A percentile compares a stretch with the other conserved stretches of the same genome.
These are phyloP conservation scores for Pipistrellus kuhlii DNA, from an alignment of 2,797 vertebrate genomes.

Conservation along the genomic window DNA sequence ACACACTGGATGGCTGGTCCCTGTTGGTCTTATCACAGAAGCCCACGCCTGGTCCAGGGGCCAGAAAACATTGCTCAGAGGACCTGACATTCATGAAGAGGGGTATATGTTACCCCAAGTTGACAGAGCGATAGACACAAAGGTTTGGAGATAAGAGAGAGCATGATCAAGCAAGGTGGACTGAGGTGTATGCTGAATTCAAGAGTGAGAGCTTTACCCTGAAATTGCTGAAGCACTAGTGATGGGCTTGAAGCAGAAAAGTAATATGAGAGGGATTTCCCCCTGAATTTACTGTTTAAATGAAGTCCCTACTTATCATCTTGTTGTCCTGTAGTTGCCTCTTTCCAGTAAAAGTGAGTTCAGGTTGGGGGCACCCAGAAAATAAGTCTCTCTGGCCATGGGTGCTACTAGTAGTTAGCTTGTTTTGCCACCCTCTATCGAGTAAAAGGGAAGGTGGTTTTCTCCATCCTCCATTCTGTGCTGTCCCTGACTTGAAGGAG, in stretches of 20 bases:
- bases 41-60: background rate
- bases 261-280: conserved; percentile 16
- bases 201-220: conserved; percentile 9
- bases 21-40: background rate
- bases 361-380: background rate
- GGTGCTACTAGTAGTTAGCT: background rate
- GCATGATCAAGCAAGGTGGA: background rate
- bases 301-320: conserved; percentile 58
- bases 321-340: conserved; percentile 26
- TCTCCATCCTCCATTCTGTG: background rate
- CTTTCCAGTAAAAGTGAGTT: conserved; percentile 63
- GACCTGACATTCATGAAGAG: background rate
- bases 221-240: conserved; percentile 48
- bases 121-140: conserved; percentile 13
- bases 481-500: background rate
- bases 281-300: conserved; percentile 55
- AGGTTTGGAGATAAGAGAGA: background rate
- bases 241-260: conserved; percentile 59
- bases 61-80: conserved; percentile 21
- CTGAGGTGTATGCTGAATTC: background rate
- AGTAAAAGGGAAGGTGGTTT: background rate
- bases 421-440: background rate
- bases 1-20: background rate
- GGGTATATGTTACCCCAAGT: background rate
- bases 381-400: background rate